Conservation (phyloP, 2,888 invertebrate genomes). For the Xestia xanthographa region DNA sequence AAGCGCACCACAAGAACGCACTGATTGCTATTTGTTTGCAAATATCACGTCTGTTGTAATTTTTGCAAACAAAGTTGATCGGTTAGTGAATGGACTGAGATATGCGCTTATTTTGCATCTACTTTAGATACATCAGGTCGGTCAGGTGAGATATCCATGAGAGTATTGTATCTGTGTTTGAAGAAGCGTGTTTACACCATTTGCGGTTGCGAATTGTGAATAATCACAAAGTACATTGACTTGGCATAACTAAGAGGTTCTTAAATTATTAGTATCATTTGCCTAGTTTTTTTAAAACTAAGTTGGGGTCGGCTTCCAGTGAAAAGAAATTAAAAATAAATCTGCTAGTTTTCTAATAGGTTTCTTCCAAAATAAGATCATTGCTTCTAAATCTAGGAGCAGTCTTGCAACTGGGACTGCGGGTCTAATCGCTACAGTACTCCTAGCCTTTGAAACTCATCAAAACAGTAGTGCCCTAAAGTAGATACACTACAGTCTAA, state of each 20-base stretch:
- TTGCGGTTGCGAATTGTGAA: not conserved
- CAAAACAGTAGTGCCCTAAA: not conserved
- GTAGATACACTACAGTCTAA: too few relatives aligned
- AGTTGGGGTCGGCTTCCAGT: too few relatives aligned
- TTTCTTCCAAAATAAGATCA: not conserved
- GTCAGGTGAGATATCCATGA: slow-evolving; percentile 14
- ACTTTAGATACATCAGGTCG: slow-evolving; percentile 27
- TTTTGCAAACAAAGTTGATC: slow-evolving; percentile 68
- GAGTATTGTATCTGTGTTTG: slow-evolving; percentile 10
- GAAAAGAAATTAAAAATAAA: not conserved
- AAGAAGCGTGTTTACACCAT: slow-evolving; percentile 6
- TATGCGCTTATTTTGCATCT: slow-evolving; percentile 57
- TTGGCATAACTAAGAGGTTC: not conserved
- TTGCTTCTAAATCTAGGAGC: not conserved
- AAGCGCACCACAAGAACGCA: slow-evolving; percentile 76
- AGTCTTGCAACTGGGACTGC: not conserved
- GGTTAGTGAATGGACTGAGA: slow-evolving; percentile 63
- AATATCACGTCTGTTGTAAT: slow-evolving; percentile 77
- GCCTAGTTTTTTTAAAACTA: too few relatives aligned
- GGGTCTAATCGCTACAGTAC: not conserved
- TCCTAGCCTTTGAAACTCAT: not conserved
- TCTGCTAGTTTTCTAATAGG: too few relatives aligned
- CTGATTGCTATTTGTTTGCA: slow-evolving; percentile 82
- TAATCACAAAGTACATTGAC: slow-evolving; percentile 2
- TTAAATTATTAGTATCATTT: too few relatives aligned